Base-by-base conservation (phyloP, 2,113 vertebrate species). In the Zosterops lateralis region DNA sequence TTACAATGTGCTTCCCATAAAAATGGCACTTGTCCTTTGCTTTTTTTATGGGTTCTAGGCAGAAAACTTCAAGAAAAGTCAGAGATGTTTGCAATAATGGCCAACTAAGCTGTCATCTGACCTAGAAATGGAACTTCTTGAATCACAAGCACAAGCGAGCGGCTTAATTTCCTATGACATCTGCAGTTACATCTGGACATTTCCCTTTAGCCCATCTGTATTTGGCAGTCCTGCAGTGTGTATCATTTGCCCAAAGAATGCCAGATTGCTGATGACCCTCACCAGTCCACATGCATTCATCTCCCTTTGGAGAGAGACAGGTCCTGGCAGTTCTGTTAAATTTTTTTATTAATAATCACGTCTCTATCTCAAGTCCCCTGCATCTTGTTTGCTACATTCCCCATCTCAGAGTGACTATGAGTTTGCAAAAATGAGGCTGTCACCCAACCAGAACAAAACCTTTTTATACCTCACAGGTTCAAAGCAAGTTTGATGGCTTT, bases 121-220 rank as follows among this genome's bases (percentile, higher is more conserved):
- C 84, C 84, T 91, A 93, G 87, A 91, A 95, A 93, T 54, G 53
- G 81, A 90, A 74, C 67, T 88, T 80, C 67, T 83, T 85, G 64
- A 92, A 82, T 89, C 58, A 66, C 60, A 70, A 83, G 75, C 70
- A 56, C 74, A 57, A 95, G 47, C 40, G 78, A 87, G 76, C 5
- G 11, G 24, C 67, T 83, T 94, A 62, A 97, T 92, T 92, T 93
- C 71, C 74, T 79, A 0, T 71, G 91, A 79, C 90, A 95, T 90
- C 89, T 89, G 82, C 74, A 87, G 67, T 60, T 93, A 79, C 78
- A 92, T 85, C 95, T 96, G 93, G 82, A 82, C 56, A 21, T 80
- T 62, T 79, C 81, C 77, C 56, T 56, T 72, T 42, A 50, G 44
- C 58, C 96, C 87, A 64, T 87, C 84, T 85, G 91, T 56, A 76